Conservation (phyloP, 2,113 vertebrate species). For the Heterochromis multidens region DNA sequence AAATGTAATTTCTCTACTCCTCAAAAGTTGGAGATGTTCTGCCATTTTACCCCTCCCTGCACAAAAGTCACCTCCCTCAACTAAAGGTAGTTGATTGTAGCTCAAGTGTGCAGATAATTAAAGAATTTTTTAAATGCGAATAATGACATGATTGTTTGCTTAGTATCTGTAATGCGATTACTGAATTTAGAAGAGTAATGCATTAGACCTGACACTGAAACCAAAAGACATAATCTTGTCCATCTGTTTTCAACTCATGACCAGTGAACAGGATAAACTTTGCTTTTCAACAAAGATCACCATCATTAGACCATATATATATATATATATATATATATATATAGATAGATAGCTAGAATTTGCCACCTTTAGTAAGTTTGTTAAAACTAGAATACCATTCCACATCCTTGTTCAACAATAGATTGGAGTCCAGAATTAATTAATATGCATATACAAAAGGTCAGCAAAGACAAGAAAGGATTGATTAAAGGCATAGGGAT, state of each 20-base stretch:
- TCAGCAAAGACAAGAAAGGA: neutral
- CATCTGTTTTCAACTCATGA: too few species aligned
- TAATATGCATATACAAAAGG: neutral
- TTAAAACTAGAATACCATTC: neutral
- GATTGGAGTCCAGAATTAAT: neutral
- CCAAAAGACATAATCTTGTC: neutral
- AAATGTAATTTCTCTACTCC: too few species aligned
- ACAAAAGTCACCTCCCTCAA: neutral
- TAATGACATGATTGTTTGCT: too few species aligned
- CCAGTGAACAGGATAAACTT: too few species aligned
- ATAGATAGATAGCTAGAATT: too few species aligned
- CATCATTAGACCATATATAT: too few species aligned
- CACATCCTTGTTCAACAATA: neutral
- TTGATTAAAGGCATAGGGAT: neutral
- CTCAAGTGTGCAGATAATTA: neutral
- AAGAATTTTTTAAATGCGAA: too few species aligned
- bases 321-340: too few species aligned
- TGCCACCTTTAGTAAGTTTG: neutral
- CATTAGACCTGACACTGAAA: neutral
- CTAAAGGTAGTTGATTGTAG: neutral
- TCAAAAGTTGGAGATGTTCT: too few species aligned
- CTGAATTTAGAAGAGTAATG: neutral
- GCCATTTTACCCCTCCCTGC: too few species aligned
- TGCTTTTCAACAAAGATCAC: neutral
- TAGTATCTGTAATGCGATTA: neutral